Conservation (phyloP, 2,113 vertebrate genomes). For the Rhinoptilus africanus region DNA sequence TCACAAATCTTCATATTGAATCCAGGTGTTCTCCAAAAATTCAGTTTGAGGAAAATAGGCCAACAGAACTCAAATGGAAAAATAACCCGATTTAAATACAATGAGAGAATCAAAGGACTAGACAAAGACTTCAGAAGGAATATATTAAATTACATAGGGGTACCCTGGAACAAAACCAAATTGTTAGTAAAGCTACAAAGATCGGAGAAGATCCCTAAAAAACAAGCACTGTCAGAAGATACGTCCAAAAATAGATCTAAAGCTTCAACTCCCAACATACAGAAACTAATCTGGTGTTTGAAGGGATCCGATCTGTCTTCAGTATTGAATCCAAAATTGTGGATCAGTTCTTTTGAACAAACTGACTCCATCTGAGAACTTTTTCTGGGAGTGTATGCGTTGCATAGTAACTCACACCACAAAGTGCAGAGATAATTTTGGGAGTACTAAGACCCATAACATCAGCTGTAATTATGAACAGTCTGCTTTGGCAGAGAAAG, state of each 20-base stretch:
- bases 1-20: not conserved
- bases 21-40: slow-evolving; percentile 19
- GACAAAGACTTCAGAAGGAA: not conserved
- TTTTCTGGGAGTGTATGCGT: not conserved
- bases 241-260: not conserved
- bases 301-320: not conserved
- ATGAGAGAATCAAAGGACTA: not conserved
- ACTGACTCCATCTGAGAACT: not conserved
- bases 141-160: not conserved
- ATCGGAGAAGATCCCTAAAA: not conserved
- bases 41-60: not conserved
- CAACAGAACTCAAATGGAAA: not conserved
- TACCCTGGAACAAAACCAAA: not conserved
- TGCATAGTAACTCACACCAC: not conserved
- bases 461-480: not conserved
- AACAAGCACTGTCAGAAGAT: not conserved
- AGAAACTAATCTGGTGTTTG: not conserved
- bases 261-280: not conserved
- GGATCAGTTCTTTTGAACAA: not conserved
- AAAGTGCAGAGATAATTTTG: not conserved
- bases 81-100: not conserved
- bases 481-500: not conserved
- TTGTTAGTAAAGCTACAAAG: not conserved
- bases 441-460: not conserved
- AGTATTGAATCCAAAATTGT: not conserved